These are phyloP conservation scores for Actinopyga echinites DNA, from an alignment of 53 echinoderm and acorn worm genomes.

Conservation along the genomic window DNA sequence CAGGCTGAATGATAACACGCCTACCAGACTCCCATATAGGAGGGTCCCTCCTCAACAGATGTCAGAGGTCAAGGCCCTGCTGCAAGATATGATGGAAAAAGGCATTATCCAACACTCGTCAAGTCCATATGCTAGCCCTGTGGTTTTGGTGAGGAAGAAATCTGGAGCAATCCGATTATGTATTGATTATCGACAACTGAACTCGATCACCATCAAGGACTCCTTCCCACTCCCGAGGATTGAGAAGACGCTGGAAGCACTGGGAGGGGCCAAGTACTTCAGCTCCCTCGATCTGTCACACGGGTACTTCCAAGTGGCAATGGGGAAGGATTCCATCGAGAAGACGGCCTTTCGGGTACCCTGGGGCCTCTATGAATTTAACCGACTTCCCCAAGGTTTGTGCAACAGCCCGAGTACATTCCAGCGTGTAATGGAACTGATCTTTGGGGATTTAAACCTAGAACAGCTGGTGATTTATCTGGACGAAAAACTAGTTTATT, in stretches of 20 bases:
- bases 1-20: conserved; percentile 32
- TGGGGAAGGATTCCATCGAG: conserved; percentile 53
- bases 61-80: conserved; percentile 46
- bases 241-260: conserved; percentile 59
- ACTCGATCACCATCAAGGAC: conserved; percentile 58
- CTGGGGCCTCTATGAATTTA: conserved; percentile 64
- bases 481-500: conserved; percentile 66
- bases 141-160: conserved; percentile 60
- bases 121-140: conserved; percentile 66
- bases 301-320: conserved; percentile 70
- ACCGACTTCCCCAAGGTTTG: conserved; percentile 50
- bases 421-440: conserved; percentile 58
- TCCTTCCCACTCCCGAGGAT: conserved; percentile 61
- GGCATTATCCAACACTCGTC: conserved; percentile 44
- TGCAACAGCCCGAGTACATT: conserved; percentile 65
- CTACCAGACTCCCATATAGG: conserved; percentile 52
- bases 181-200: conserved; percentile 59
- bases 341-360: conserved; percentile 69
- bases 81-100: conserved; percentile 61
- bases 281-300: conserved; percentile 61
- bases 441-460: conserved; percentile 63
- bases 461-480: conserved; percentile 44
- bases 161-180: conserved; percentile 52
- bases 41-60: conserved; percentile 51
- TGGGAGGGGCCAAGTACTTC: conserved; percentile 58